A percentile compares a stretch with the other conserved stretches of the same genome.
Conservation (phyloP, 2,797 vertebrate genomes). For the Smutsia gigantea region DNA sequence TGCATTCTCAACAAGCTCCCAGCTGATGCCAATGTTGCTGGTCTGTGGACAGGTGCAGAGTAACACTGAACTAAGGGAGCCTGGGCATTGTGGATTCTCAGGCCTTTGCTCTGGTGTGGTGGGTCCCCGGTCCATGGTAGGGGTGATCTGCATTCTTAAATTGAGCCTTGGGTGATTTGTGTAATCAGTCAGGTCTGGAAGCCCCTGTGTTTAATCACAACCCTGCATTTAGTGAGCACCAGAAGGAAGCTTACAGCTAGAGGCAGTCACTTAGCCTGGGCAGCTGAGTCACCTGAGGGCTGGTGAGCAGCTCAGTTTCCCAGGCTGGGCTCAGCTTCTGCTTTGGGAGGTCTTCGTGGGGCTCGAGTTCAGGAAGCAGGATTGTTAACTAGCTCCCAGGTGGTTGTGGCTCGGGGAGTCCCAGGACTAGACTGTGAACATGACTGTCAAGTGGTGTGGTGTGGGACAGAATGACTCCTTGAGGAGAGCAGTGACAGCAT, state of each 20-base stretch:
- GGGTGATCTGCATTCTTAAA: background rate
- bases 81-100: background rate
- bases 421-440: background rate
- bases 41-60: background rate
- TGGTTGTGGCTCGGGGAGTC: background rate
- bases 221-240: background rate
- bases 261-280: background rate
- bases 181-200: background rate
- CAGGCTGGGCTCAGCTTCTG: background rate
- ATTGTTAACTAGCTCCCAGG: no score
- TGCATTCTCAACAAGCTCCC: background rate
- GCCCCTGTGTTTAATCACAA: background rate
- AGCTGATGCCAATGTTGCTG: accelerated
- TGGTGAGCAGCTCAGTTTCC: background rate
- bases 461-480: background rate
- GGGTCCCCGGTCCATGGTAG: background rate
- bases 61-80: background rate
- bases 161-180: background rate
- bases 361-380: background rate
- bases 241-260: background rate
- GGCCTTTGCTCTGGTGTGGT: background rate
- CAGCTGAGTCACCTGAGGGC: background rate
- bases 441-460: background rate
- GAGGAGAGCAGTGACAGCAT: background rate
- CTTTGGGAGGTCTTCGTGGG: background rate